Base-by-base conservation (phyloP, 2,113 vertebrate genomes). In the Etheostoma cragini region DNA sequence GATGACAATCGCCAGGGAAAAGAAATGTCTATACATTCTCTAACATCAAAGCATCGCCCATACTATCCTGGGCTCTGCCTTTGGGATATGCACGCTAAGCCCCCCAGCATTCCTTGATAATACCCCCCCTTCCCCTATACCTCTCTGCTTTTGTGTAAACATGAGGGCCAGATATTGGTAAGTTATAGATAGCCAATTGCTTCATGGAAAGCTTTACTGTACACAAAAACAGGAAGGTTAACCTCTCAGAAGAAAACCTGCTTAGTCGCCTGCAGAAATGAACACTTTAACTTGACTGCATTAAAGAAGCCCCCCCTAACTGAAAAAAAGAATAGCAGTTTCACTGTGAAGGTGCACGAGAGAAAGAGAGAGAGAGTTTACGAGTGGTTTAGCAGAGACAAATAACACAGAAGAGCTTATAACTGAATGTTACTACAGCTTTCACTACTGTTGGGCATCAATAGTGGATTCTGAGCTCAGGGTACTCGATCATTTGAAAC, bases 41-140 rank as follows among this genome's bases (percentile, higher is more conserved):
- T 33, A 72, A 89, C 86, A 91, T 86, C 86, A 92, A 92, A 93
- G 90, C 83, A 47, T 49, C 5, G 33, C 42, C 71, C 47, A 64
- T 35, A 46, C 69, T 78, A 82, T 72, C 82, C 78, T 68, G 60
- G 54, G 79, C 81, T 71, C 65, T 83, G 54, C 46, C 68, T 11
- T 35, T 56, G 8, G 42, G 82, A 74, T 78, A 80, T 82, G 77
- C 45, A 63, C 56, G 72, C 71, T 83, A 85, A 83, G 86, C 82
- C 81, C 78, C 14, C 70, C 68, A 78, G 53, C 78, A 72, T 83
- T 53, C 52, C 65, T 68, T 45, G 46, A 30, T 87, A 75, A 85
- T 56, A 50, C 76, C 61, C 50, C 42, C 52, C 58, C 14, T 6
- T 14, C 14, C 5, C 5, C 10, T 42, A 42, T 42, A 11, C 30